Evolutionary conservation across 1,140 invertebrate genomes (phyloP).

Genomic region (Parapsyche elsis): DNA sequence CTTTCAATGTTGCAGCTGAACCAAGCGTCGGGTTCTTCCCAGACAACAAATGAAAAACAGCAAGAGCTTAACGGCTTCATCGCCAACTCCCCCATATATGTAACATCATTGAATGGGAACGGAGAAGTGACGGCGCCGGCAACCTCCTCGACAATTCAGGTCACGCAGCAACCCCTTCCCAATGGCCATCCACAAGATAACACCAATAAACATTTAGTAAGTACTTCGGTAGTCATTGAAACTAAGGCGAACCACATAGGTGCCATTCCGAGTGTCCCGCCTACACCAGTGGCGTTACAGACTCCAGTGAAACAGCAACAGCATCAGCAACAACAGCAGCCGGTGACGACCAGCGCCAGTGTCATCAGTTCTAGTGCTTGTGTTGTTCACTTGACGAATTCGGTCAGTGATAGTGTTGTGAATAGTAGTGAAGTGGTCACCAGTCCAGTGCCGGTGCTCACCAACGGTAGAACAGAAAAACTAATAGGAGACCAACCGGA

Average conservation of each 20-base stretch:
- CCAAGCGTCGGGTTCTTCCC: constrained; percentile 69
- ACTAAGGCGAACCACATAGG: constrained; percentile 50
- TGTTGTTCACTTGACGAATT: constrained; percentile 37
- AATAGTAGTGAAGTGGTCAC: constrained; percentile 42
- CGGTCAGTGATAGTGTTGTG: constrained; percentile 36
- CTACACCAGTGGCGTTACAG: not conserved
- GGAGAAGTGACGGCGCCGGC: constrained; percentile 63
- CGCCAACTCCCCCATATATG: constrained; percentile 80
- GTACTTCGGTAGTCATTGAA: constrained; percentile 48
- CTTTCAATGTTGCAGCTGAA: constrained; percentile 70
- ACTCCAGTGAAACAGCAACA: constrained; percentile 19
- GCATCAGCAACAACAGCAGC: not conserved
- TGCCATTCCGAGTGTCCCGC: not conserved
- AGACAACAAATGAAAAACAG: constrained; percentile 59
- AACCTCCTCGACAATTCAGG: constrained; percentile 66
- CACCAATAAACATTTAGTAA: constrained; percentile 48
- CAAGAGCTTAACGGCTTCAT: constrained; percentile 80
- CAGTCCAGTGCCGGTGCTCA: constrained; percentile 57
- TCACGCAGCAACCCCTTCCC: constrained; percentile 51
- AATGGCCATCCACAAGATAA: constrained; percentile 57
- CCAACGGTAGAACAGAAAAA: constrained; percentile 79
- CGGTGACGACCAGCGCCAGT: constrained; percentile 13
- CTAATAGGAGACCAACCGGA: constrained; percentile 74
- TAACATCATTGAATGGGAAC: constrained; percentile 78
- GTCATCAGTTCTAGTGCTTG: not conserved